Percentiles rank a stretch among this genome's conserved stretches.
phyloP scores from a whole-genome alignment of 2,888 invertebrate genomes.

The Spodoptera exigua region DNA sequence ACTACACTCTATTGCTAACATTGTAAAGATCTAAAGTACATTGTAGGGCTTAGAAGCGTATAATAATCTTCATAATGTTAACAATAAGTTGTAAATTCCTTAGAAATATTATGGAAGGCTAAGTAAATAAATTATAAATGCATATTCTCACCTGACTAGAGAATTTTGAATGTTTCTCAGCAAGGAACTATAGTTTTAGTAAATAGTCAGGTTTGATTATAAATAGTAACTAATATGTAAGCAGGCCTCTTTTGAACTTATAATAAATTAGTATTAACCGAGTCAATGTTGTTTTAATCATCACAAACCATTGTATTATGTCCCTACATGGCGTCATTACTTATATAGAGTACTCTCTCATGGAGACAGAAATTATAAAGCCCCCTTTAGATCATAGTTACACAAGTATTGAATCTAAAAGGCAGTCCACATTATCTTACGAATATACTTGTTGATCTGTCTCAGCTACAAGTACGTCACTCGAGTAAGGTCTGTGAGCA shows the following conservation, averaged over 20 bases:
- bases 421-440: not conserved
- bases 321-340: too few species aligned
- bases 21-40: too few species aligned
- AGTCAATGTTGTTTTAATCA: slow-evolving; percentile 28
- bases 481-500: slow-evolving; percentile 34
- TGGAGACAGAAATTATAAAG: too few species aligned
- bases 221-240: slow-evolving; percentile 50
- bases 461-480: not conserved
- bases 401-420: slow-evolving; percentile 16
- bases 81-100: not conserved
- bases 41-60: too few species aligned
- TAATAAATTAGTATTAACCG: slow-evolving; percentile 42
- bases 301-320: slow-evolving; percentile 13
- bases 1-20: too few species aligned
- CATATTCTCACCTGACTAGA: slow-evolving; percentile 83
- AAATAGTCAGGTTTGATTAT: slow-evolving; percentile 57
- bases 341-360: too few species aligned
- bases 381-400: too few species aligned
- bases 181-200: slow-evolving; percentile 53
- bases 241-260: slow-evolving; percentile 51
- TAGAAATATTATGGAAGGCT: slow-evolving; percentile 30
- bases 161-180: slow-evolving; percentile 74
- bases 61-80: too few species aligned
- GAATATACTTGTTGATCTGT: not conserved
- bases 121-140: slow-evolving; percentile 86